Conservation (phyloP, 1,140 invertebrate genomes). For the Drosophila ohnishii region DNA sequence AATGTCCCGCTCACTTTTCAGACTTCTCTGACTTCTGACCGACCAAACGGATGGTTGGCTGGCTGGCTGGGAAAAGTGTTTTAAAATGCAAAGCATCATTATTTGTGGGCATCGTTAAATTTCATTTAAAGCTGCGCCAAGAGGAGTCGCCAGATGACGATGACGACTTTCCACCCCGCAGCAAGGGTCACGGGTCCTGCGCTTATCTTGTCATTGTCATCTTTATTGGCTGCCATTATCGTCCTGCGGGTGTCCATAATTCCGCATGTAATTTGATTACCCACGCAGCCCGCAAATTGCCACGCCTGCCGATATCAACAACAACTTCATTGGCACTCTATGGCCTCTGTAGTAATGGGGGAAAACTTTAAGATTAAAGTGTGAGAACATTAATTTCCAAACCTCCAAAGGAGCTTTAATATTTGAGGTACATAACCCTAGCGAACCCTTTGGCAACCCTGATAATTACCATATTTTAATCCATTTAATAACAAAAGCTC, state of each 20-base stretch:
- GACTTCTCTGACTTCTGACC: slow-evolving; percentile 49
- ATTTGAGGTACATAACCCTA: too few species aligned
- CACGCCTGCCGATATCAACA: slow-evolving; percentile 51
- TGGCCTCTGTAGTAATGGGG: neutral
- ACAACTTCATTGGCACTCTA: slow-evolving; percentile 46
- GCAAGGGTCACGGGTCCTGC: slow-evolving; percentile 43
- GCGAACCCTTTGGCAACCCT: too few species aligned
- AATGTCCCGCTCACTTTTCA: slow-evolving; percentile 61
- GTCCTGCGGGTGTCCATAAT: slow-evolving; percentile 75
- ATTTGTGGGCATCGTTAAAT: slow-evolving; percentile 80
- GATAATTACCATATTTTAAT: neutral
- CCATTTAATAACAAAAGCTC: neutral
- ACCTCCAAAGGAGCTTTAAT: too few species aligned
- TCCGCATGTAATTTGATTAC: slow-evolving; percentile 71
- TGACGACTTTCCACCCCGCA: slow-evolving; percentile 29
- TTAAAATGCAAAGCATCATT: slow-evolving; percentile 79
- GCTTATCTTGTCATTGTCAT: slow-evolving; percentile 74
- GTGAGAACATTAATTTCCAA: neutral
- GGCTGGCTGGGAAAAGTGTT: slow-evolving; percentile 54
- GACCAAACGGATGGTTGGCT: slow-evolving; percentile 20
- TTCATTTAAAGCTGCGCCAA: slow-evolving; percentile 68
- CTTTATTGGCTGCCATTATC: slow-evolving; percentile 75
- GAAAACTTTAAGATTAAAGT: slow-evolving; percentile 14
- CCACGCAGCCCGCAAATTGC: slow-evolving; percentile 50
- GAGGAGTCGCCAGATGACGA: slow-evolving; percentile 24